phyloP scores from a whole-genome alignment of 2,113 vertebrate genomes.

The Triplophysa siluroides region DNA sequence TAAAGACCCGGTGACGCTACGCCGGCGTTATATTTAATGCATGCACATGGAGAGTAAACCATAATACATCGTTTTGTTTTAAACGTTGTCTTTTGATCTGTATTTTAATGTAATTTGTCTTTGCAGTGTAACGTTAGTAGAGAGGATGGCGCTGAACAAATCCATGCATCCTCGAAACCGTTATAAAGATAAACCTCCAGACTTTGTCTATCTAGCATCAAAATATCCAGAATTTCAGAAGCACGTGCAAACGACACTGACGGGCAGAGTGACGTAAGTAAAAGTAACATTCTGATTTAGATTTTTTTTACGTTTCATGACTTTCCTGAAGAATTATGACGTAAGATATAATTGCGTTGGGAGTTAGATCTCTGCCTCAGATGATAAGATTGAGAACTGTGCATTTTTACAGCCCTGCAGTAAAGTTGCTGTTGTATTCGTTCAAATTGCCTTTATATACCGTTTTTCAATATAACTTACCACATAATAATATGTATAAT shows the following conservation, averaged over 20 bases:
- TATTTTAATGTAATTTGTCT: background rate
- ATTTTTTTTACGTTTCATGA: background rate
- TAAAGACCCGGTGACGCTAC: background rate
- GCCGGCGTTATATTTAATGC: background rate
- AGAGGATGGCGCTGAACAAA: slow-evolving; percentile 83
- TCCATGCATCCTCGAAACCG: slow-evolving; percentile 90
- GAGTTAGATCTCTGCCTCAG: background rate
- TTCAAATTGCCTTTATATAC: too few species aligned
- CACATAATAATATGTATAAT: too few species aligned
- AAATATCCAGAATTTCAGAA: slow-evolving; percentile 89
- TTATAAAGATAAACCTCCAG: slow-evolving; percentile 88
- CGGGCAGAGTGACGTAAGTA: slow-evolving; percentile 82
- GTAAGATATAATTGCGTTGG: background rate
- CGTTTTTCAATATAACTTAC: too few species aligned
- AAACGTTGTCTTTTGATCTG: too few species aligned
- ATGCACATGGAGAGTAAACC: background rate
- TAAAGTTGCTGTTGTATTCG: too few species aligned
- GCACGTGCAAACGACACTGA: slow-evolving; percentile 81
- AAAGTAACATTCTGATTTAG: background rate
- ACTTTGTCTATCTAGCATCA: slow-evolving; percentile 85
- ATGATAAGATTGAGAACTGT: background rate
- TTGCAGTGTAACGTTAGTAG: background rate
- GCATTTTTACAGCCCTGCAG: background rate
- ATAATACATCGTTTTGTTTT: background rate
- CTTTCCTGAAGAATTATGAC: background rate